Evolutionary conservation across 2,113 vertebrate genomes (phyloP), one percentile per base, ranked within the genome.

Genomic region (Coreoperca whiteheadi): DNA sequence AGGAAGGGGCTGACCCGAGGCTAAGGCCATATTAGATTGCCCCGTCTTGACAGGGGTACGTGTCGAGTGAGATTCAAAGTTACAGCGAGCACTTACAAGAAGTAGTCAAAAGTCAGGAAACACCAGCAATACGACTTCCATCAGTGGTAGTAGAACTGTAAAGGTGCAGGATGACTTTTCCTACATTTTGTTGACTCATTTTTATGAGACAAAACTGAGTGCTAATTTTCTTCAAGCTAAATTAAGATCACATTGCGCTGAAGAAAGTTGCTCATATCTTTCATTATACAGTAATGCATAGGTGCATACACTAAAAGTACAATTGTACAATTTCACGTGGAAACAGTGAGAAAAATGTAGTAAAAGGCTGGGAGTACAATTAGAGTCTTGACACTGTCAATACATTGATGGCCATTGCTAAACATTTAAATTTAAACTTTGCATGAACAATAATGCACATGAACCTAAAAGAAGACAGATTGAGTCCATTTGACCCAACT

Each of bases 1-100:
- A 73, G 86, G 67, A 89, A 88, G 84, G 57, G 84, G 84, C 28
- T 90, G 88, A 92, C 91, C 88, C 85, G 59, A 69, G 76, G 68
- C 68, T 74, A 74, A 88, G 93, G 89, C 92, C 86, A 89, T 83
- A 84, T 89, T 88, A 85, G 87, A 88, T 89, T 90, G 87, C 82
- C 86, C 77, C 66, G 1, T 83, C 85, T 93, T 91, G 90, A 94
- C 92, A 88, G 83, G 81, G 87, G 77, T 86, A 91, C 15, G 78
- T 92, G 88, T 72, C 32, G 69, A 84, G 85, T 89, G 89, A 83
- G 73, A 67, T 81, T 82, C 75, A 64, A 54, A 64, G 84, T 81
- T 56, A 37, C 51, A 83, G 39, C 18, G 28, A 84, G 63, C n/a
- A 71, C 34, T 51, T 67, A 65, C 28, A 65, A 12, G 41, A 48